Evolutionary conservation across 2,797 vertebrate genomes (phyloP).

Genomic region (Cyclura pinguis): DNA sequence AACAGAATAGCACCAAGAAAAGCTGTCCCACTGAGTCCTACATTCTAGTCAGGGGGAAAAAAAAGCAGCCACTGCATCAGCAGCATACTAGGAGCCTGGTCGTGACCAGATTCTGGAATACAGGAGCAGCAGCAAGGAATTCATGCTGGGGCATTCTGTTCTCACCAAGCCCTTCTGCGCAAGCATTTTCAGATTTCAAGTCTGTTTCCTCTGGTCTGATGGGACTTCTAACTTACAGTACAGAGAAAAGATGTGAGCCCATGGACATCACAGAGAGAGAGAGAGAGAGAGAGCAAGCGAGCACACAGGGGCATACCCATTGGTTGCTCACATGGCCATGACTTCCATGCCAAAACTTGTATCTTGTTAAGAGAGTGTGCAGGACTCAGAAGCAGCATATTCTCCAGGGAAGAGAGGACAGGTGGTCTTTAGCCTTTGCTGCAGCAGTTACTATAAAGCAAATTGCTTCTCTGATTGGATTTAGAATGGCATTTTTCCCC

Average conservation of each 20-base stretch:
- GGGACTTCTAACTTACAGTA: not conserved
- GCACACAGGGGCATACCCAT: not conserved
- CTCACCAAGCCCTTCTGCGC: not conserved
- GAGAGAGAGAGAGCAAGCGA: too few relatives aligned
- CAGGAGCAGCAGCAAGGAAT: not conserved
- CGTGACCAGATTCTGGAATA: not conserved
- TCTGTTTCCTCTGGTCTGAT: not conserved
- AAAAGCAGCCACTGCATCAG: not conserved
- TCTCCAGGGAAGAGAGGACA: not conserved
- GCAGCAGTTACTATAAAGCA: too few relatives aligned
- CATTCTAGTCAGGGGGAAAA: not conserved
- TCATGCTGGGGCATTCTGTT: not conserved
- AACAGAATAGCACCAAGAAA: not conserved
- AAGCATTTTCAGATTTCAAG: too few relatives aligned
- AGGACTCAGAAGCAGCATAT: not conserved
- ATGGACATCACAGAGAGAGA: too few relatives aligned
- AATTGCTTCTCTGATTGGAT: not conserved
- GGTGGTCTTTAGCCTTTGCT: not conserved
- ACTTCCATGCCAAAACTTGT: not conserved
- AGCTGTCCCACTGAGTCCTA: not conserved
- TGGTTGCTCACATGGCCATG: not conserved
- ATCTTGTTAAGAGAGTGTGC: not conserved
- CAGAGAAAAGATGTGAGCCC: not conserved
- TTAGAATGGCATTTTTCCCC: not conserved
- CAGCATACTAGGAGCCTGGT: not conserved